Conservation (phyloP, 2,888 invertebrate species). For the Sepioteuthis lessoniana region DNA sequence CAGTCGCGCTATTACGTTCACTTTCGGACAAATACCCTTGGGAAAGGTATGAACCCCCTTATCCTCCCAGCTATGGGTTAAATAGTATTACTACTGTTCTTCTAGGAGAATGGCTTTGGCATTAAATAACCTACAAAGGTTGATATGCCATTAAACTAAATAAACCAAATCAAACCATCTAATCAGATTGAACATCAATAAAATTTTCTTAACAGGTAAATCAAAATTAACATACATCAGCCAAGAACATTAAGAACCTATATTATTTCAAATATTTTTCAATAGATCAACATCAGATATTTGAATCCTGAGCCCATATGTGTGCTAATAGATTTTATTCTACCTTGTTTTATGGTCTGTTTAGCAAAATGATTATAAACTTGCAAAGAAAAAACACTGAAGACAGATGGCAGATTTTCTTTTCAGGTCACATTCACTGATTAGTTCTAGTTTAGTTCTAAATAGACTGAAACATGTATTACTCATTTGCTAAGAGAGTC, state of each 20-base stretch:
- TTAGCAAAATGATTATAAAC: neutral
- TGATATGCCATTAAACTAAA: too few species aligned
- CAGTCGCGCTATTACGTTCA: too few species aligned
- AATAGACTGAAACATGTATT: neutral
- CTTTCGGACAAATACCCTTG: too few species aligned
- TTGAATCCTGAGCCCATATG: neutral
- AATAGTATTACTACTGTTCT: too few species aligned
- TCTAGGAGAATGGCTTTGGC: too few species aligned
- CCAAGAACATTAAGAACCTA: neutral
- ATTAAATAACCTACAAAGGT: too few species aligned
- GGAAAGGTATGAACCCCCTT: too few species aligned
- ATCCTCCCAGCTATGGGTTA: too few species aligned
- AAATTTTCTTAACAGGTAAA: too few species aligned
- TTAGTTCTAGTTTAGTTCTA: neutral
- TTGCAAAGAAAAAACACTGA: neutral
- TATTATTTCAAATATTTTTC: neutral
- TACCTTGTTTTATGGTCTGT: neutral
- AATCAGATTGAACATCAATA: too few species aligned
- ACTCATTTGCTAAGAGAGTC: too few species aligned
- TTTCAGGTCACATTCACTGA: neutral
- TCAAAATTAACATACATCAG: neutral
- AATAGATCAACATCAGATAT: neutral
- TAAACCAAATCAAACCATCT: too few species aligned
- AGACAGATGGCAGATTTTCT: neutral
- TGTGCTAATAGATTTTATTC: neutral